phyloP scores from a whole-genome alignment of 2,888 invertebrate genomes.

The Rotaria magnacalcarata region DNA sequence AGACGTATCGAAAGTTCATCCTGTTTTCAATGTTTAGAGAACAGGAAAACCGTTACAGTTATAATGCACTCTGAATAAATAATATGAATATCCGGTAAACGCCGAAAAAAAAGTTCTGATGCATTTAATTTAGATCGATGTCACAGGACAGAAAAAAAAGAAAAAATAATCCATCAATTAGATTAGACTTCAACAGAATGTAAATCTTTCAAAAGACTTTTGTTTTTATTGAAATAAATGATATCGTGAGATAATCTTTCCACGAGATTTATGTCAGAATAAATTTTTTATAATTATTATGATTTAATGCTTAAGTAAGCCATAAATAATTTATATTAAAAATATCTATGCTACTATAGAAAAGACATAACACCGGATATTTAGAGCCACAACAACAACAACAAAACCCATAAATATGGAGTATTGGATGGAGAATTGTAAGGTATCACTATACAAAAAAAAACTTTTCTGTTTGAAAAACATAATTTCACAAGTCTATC shows the following conservation, averaged over 20 bases:
- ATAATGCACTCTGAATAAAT: background rate
- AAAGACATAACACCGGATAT: background rate
- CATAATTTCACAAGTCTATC: background rate
- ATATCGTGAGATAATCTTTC: background rate
- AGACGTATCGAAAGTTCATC: background rate
- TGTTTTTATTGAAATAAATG: background rate
- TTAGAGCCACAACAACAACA: background rate
- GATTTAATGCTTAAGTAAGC: background rate
- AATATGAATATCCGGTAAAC: background rate
- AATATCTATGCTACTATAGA: background rate
- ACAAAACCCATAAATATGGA: background rate
- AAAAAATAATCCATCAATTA: too few species aligned
- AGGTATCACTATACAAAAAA: slow-evolving; percentile 1
- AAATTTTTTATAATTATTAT: background rate
- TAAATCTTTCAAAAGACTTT: too few species aligned
- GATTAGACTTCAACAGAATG: too few species aligned
- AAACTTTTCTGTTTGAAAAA: too few species aligned
- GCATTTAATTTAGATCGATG: background rate
- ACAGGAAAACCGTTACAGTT: background rate
- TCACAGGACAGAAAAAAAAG: background rate
- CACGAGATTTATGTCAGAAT: background rate
- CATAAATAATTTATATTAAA: background rate
- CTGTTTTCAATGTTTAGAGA: background rate
- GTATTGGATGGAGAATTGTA: background rate
- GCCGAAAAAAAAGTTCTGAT: background rate